These are phyloP conservation scores for Aporophyla nigra DNA, from an alignment of 2,888 invertebrate species.

Conservation along the genomic window DNA sequence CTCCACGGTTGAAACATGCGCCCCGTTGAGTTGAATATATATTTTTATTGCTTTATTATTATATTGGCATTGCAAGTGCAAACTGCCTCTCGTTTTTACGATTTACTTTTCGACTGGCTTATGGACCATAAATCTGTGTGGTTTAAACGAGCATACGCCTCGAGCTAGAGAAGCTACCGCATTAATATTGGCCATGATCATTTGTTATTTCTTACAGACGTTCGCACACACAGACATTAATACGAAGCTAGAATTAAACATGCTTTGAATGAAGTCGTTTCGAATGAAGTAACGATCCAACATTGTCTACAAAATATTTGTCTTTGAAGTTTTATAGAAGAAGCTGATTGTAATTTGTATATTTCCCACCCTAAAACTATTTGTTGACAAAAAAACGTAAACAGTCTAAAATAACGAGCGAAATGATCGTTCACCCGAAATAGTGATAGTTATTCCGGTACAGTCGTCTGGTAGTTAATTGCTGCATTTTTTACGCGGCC, in stretches of 20 bases:
- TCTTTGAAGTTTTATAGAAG: conserved; percentile 76
- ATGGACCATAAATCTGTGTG: conserved; percentile 81
- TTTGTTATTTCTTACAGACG: conserved; percentile 78
- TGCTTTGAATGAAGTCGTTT: conserved; percentile 75
- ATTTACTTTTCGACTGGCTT: conserved; percentile 84
- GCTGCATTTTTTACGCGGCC: conserved; percentile 88
- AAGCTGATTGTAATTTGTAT: conserved; percentile 75
- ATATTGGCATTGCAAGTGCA: conserved; percentile 84
- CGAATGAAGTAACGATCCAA: conserved; percentile 70
- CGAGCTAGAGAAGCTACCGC: conserved; percentile 79
- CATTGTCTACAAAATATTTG: conserved; percentile 64
- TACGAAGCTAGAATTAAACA: conserved; percentile 70
- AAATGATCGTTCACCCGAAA: conserved; percentile 85
- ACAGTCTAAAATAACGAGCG: conserved; percentile 85
- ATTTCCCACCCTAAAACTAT: conserved; percentile 71
- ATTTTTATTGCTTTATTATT: conserved; percentile 87
- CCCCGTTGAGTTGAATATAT: conserved; percentile 79
- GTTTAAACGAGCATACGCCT: conserved; percentile 81
- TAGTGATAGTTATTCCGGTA: conserved; percentile 85
- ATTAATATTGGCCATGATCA: conserved; percentile 82
- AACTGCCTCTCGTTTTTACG: conserved; percentile 85
- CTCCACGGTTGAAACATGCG: conserved; percentile 77
- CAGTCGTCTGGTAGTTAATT: conserved; percentile 86
- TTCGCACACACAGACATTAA: conserved; percentile 63
- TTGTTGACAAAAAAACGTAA: conserved; percentile 82